A percentile compares a stretch with the other conserved stretches of the same genome.
Evolutionary conservation across 2,113 vertebrate genomes (phyloP).

Genomic region (Gavialis gangeticus): DNA sequence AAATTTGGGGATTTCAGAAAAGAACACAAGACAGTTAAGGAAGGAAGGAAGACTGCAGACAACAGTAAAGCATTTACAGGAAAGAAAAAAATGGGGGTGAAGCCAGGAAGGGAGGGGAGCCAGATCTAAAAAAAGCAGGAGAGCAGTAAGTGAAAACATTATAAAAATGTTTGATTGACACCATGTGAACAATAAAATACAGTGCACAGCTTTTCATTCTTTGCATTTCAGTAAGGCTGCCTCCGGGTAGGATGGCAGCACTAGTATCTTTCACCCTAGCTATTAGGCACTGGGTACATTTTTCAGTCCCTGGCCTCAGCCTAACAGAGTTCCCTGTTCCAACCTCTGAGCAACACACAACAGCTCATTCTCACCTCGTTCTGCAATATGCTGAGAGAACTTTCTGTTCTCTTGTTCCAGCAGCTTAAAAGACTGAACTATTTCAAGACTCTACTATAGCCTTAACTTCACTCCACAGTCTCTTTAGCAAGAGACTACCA

Average conservation of each 20-base stretch:
- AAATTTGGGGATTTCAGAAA: background rate
- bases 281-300: background rate
- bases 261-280: background rate
- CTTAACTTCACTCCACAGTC: background rate
- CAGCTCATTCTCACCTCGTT: conserved; percentile 64
- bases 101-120: background rate
- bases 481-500: background rate
- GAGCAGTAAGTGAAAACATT: background rate
- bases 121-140: background rate
- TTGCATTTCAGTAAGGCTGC: background rate
- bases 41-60: background rate
- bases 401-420: conserved; percentile 50
- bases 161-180: background rate
- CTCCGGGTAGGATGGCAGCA: background rate
- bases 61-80: background rate
- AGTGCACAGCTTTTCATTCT: background rate
- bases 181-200: background rate
- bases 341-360: background rate
- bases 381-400: conserved; percentile 1
- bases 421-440: background rate
- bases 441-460: background rate
- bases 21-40: background rate
- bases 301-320: conserved; percentile 35
- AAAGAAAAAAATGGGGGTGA: background rate
- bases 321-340: background rate